phyloP scores from a whole-genome alignment of 2,113 vertebrate species.

The Chaetura pelagica region DNA sequence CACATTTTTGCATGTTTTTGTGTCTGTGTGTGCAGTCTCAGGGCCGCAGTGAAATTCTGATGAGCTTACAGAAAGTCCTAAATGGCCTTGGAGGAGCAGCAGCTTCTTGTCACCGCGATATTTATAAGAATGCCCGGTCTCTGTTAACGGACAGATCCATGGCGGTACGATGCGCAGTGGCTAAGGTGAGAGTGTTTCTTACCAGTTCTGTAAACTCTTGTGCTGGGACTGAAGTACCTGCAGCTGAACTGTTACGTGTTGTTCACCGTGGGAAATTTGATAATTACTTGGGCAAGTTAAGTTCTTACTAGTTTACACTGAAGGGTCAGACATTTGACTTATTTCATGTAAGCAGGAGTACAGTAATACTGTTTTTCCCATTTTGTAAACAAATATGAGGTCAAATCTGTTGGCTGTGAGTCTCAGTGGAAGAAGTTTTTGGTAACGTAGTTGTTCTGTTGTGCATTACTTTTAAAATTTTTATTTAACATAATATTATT shows the following conservation, averaged over 20 bases:
- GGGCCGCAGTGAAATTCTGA: slow-evolving; percentile 95
- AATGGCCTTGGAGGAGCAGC: slow-evolving; percentile 94
- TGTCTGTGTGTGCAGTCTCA: slow-evolving; percentile 83
- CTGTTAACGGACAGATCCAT: slow-evolving; percentile 95
- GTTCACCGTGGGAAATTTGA: background rate
- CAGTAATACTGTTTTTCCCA: background rate
- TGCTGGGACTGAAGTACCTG: background rate
- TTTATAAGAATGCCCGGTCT: slow-evolving; percentile 96
- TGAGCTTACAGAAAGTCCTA: slow-evolving; percentile 96
- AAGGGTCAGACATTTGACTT: background rate
- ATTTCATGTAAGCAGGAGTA: background rate
- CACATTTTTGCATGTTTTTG: background rate
- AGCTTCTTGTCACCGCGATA: slow-evolving; percentile 95
- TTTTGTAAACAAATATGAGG: background rate
- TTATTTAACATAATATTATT: background rate
- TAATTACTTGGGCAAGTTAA: background rate
- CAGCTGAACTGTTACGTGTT: background rate
- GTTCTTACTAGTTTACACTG: background rate
- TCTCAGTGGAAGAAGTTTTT: background rate
- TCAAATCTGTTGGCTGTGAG: background rate
- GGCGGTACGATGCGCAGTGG: slow-evolving; percentile 95
- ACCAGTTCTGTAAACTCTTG: background rate
- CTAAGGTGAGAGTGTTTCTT: slow-evolving; percentile 83
- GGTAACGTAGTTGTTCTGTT: background rate
- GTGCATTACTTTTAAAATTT: background rate